Base-by-base conservation (phyloP, 2,888 invertebrate species). In the Melieria crassipennis region DNA sequence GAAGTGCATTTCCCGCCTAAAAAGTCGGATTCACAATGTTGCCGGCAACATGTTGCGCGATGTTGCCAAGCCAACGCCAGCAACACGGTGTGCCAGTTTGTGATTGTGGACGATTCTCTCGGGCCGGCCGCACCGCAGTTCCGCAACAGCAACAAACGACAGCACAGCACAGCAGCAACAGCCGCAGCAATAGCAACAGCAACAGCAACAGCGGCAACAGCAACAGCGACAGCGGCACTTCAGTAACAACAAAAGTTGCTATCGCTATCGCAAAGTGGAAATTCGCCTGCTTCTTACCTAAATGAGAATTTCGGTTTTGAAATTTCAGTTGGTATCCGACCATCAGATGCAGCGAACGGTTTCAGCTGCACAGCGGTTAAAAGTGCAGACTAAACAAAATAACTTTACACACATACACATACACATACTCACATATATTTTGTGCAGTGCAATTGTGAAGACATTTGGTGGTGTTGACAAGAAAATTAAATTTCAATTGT, bases 281-380 rank as follows among this genome's bases (percentile, higher is more conserved):
- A 78, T 77, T 78, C 77, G 75, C 74, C 73, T 76, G 75, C 71
- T 77, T 75, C 78, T 78, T 75, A 75, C 73, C 75, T 77, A 75
- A 76, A 76, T 73, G 75, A 71, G 70, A 75, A 76, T 74, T 77
- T 75, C 71, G 73, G 76, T 71, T 75, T 77, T 76, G 70, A 74
- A 78, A 78, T 74, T 77, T 78, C 77, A 78, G 78, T 78, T 75
- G 65, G 77, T 77, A 72, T 78, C 73, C 76, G 77, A 78, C 76
- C 75, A 77, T 69, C 78, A 77, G 65, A 72, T 77, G 77, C 76
- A 76, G 65, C 76, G 77, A 72, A 76, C 78, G 76, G 73, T 70
- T 71, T 63, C 55, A 65, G 58, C 56, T 65, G 65, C 58, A n/a
- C 60, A 43, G 60, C 52, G 50, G 16, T 58, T 42, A 48, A 66